Evolutionary conservation across 2,797 vertebrate genomes (phyloP), one percentile per base, ranked within the genome.

Genomic region (Artibeus jamaicensis): DNA sequence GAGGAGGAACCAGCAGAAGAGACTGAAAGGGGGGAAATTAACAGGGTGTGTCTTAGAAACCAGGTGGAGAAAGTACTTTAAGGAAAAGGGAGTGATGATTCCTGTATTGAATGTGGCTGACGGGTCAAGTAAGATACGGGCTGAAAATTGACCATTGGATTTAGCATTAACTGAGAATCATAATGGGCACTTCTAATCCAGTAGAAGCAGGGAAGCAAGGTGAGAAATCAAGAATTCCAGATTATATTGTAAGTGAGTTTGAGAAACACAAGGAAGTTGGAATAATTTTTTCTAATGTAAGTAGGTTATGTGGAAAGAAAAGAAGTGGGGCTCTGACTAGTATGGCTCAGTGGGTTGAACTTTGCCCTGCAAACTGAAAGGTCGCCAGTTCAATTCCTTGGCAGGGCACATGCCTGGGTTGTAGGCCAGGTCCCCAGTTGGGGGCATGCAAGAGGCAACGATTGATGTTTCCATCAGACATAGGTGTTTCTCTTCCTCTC

Each of bases 181-280:
- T 87, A 78, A 22, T 62, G 22, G 32, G 14, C 55, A 86, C 29
- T 73, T 71, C 74, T 82, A 81, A 70, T 39, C 42, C 42, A 81
- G 29, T 76, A 26, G 55, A 73, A 87, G 18, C 48, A 87, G 29
- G 37, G 65, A 78, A 70, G 37, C 81, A 67, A 24, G 55, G 21
- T 78, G 26, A 73, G 32, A 91, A 94, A 46, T 89, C 65, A 39
- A 91, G 71, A 48, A 91, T 76, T 50, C 74, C 18, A 48, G 32
- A 53, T 65, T 88, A 29, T 86, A 68, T 85, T 94, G 79, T 94
- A 89, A 89, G 39, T 42, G 71, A 89, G 12, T 74, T 29, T 81
- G 67, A 82, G 57, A 82, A 89, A 55, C 11, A 7, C 9, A n/a
- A 44, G 50, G 53, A 78, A 65, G 21, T 78, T 83, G 46, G 50